phyloP scores from a whole-genome alignment of 2,113 vertebrate species.

The Pygoscelis antarcticus region DNA sequence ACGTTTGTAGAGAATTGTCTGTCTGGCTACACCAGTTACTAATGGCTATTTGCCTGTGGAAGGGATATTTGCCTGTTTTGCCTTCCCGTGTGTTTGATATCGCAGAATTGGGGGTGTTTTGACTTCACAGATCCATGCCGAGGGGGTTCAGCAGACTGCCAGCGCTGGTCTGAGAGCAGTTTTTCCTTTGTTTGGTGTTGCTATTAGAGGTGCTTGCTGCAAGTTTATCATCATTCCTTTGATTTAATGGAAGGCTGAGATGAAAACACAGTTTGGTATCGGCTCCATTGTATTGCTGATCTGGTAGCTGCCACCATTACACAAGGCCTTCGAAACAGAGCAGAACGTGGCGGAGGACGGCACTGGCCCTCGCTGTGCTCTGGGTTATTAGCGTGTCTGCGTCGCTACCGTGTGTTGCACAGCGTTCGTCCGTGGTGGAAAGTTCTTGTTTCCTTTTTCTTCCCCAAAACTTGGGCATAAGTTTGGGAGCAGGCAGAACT shows the following conservation, averaged over 20 bases:
- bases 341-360: accelerated
- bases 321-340: background rate
- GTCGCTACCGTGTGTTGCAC: accelerated
- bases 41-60: background rate
- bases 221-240: background rate
- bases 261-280: background rate
- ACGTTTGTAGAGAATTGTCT: background rate
- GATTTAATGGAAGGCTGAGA: background rate
- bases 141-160: background rate
- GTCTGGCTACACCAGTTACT: background rate
- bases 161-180: background rate
- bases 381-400: accelerated
- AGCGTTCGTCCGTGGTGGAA: accelerated
- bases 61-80: background rate
- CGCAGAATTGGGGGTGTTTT: background rate
- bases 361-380: accelerated
- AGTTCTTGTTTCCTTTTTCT: background rate
- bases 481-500: background rate
- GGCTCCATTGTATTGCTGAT: accelerated
- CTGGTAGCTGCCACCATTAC: background rate
- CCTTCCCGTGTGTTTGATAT: accelerated
- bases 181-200: background rate
- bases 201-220: background rate
- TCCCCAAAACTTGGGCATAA: background rate
- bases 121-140: background rate